Evolutionary conservation across 2,113 vertebrate species (phyloP).

Genomic region (Callaeas wilsoni): DNA sequence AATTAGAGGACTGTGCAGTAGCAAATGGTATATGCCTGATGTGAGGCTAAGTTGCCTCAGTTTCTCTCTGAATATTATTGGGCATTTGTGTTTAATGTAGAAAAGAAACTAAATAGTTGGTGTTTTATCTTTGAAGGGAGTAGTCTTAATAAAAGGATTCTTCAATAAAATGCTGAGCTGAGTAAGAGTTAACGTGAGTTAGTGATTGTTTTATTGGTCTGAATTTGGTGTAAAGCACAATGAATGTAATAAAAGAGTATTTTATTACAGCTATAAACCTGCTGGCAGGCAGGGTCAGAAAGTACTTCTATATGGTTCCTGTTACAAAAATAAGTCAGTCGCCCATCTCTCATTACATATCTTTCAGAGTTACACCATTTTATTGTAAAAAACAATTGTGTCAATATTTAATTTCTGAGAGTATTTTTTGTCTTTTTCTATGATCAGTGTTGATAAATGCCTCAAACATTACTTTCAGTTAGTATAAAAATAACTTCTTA

Average conservation of each 20-base stretch:
- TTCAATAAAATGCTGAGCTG: not conserved
- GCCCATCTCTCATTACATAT: not conserved
- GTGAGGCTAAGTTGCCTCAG: not conserved
- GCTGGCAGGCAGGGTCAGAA: not conserved
- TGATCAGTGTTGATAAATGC: not conserved
- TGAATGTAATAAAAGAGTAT: not conserved
- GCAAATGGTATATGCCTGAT: not conserved
- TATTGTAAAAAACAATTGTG: not conserved
- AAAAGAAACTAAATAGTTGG: not conserved
- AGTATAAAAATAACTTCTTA: not conserved
- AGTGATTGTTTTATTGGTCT: not conserved
- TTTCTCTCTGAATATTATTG: not conserved
- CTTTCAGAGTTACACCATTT: not conserved
- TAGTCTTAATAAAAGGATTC: not conserved
- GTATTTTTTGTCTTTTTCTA: not conserved
- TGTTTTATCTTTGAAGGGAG: not conserved
- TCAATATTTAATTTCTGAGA: not conserved
- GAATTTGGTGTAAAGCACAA: not conserved
- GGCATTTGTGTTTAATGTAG: not conserved
- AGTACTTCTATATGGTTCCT: not conserved
- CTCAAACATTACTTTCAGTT: not conserved
- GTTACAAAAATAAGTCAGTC: not conserved
- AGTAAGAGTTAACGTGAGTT: fast-evolving
- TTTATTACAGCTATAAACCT: not conserved
- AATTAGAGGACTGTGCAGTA: not conserved